Base-by-base conservation (phyloP, 2,113 vertebrate species). In the Pao palembangensis region DNA sequence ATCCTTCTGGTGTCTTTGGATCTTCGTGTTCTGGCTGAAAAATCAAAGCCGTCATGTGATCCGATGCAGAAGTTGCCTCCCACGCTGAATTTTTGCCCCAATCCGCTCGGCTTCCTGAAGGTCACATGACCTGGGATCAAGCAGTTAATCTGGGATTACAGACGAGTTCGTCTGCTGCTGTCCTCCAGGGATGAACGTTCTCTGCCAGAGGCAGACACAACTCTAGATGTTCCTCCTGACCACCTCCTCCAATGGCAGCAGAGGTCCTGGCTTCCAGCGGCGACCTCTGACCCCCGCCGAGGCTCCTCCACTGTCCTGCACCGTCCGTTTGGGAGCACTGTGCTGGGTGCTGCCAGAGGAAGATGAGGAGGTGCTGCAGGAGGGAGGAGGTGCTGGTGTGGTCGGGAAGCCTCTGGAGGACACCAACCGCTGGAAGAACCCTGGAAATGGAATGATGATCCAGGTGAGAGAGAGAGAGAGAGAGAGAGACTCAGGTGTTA, bases 341-440 rank as follows among this genome's bases (percentile, higher is more conserved):
- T 85, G 85, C 80, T 87, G 84, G 77, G 68, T 87, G 73, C 64
- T 79, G 54, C 76, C 69, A 1, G 58, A n/a, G 60, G 77, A 87
- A 46, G 87, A 87, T 69, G 83, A 82, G 59, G 86, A 78, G 67
- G 17, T 5, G 11, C 63, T 61, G 61, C 57, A 71, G 68, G 68
- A 74, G 31, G 58, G 51, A n/a, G 50, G 47, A 58, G 6, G 18
- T 5, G 4, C 41, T 13, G 74, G 61, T 14, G 53, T 14, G 13
- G 72, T 58, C 13, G 61, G 65, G 63, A 70, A 69, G 47, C 64
- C 48, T 28, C 53, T 79, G 72, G 79, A 83, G 3, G 65, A 80
- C 41, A 20, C 61, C 31, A 28, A 53, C 6, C 56, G 58, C 58
- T 90, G 73, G 51, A 42, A 18, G 14, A 51, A 41, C 34, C 52